A percentile compares a stretch with the other conserved stretches of the same genome.
phyloP scores from a whole-genome alignment of 2,113 vertebrate species.

The Xiphorhynchus elegans region DNA sequence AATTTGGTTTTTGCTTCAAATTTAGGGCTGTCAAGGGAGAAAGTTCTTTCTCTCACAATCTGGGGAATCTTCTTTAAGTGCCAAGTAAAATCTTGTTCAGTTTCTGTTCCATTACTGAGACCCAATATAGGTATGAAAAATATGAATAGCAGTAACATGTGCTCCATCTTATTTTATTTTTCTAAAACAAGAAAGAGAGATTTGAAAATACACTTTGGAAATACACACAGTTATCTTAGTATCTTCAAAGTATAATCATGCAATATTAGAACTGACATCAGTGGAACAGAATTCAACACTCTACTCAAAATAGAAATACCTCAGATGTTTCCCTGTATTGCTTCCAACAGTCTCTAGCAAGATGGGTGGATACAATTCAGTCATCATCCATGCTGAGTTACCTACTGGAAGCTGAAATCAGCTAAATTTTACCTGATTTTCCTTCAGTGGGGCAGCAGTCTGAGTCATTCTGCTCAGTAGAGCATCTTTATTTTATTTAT shows the following conservation, averaged over 20 bases:
- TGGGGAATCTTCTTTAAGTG: conserved; percentile 85
- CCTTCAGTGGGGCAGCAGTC: not conserved
- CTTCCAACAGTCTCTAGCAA: not conserved
- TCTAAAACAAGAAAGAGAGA: conserved; percentile 70
- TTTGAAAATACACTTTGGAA: conserved; percentile 10
- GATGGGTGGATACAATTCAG: not conserved
- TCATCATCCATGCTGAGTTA: not conserved
- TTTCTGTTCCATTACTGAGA: conserved; percentile 62
- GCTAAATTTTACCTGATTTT: not conserved
- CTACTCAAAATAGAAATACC: not conserved
- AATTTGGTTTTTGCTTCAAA: conserved; percentile 80
- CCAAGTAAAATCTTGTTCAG: conserved; percentile 86
- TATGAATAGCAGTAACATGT: conserved; percentile 76
- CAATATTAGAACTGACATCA: not conserved
- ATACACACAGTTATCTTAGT: not conserved
- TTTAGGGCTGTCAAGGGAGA: conserved; percentile 81
- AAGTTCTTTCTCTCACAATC: conserved; percentile 83
- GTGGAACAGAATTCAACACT: not conserved
- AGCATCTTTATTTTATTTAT: not conserved
- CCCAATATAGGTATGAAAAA: conserved; percentile 74
- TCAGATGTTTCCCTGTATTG: not conserved
- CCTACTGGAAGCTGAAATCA: not conserved
- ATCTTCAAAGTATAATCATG: not conserved
- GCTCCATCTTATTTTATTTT: conserved; percentile 82
- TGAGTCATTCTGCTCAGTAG: not conserved